Conservation (phyloP, 2,888 invertebrate genomes). For the Ferdinandea cuprea region DNA sequence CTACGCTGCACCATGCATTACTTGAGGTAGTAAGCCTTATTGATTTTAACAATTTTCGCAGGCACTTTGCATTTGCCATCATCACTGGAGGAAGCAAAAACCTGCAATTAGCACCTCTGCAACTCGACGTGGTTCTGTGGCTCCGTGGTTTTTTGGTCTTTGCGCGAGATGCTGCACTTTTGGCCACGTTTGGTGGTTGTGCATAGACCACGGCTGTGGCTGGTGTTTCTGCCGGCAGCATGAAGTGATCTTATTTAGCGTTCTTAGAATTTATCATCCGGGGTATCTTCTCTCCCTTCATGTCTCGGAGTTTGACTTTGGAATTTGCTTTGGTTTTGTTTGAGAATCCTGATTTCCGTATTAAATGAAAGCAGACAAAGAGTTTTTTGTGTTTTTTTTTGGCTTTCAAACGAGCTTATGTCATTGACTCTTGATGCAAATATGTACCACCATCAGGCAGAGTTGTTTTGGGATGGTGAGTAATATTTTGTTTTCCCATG, state of each 20-base stretch:
- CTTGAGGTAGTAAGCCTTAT: conserved; percentile 64
- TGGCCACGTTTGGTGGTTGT: conserved; percentile 60
- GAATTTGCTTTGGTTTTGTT: conserved; percentile 61
- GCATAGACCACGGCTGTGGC: conserved; percentile 57
- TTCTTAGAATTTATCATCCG: conserved; percentile 73
- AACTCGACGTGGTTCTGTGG: conserved; percentile 17
- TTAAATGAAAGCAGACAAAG: conserved; percentile 70
- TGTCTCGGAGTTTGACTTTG: conserved; percentile 11
- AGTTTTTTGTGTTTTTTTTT: conserved; percentile 50
- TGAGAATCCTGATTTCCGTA: conserved; percentile 72
- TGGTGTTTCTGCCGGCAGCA: conserved; percentile 46
- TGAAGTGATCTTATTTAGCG: conserved; percentile 73
- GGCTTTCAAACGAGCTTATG: conserved; percentile 57
- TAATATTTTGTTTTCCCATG: conserved; percentile 25
- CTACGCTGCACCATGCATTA: conserved; percentile 36
- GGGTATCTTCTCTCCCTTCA: conserved; percentile 34
- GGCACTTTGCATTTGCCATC: conserved; percentile 70
- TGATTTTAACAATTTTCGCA: conserved; percentile 73
- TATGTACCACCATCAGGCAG: conserved; percentile 8
- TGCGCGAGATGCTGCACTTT: conserved; percentile 59
- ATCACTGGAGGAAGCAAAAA: conserved; percentile 61
- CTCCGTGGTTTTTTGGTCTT: conserved; percentile 8
- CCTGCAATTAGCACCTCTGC: conserved; percentile 70
- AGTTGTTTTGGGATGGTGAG: conserved; percentile 35
- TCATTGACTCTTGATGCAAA: conserved; percentile 62